Percentiles rank a stretch among this genome's conserved stretches.
Conservation (phyloP, 2,113 vertebrate species). For the Psilopogon haemacephalus region DNA sequence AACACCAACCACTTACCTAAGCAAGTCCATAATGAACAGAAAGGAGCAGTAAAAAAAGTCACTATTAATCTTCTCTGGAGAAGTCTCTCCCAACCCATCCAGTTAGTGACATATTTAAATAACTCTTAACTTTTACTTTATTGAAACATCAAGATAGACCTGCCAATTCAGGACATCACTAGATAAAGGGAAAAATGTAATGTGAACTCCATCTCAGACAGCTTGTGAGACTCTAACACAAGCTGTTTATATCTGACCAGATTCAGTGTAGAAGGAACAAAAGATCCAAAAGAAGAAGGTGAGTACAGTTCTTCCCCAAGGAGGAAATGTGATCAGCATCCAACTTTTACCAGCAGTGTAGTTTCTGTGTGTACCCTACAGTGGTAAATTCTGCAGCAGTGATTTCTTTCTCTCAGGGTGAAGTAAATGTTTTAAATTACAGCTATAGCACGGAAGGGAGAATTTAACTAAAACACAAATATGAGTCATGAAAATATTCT, state of each 20-base stretch:
- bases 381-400: not conserved
- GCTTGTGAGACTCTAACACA: not conserved
- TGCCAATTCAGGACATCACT: not conserved
- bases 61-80: not conserved
- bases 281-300: not conserved
- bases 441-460: not conserved
- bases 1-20: not conserved
- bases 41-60: not conserved
- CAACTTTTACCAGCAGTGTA: not conserved
- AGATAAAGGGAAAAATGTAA: not conserved
- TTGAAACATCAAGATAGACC: not conserved
- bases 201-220: not conserved
- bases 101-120: not conserved
- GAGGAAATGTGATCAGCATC: not conserved
- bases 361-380: not conserved
- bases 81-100: not conserved
- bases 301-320: not conserved
- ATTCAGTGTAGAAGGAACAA: not conserved
- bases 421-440: slow-evolving; percentile 45
- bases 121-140: not conserved
- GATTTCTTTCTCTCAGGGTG: slow-evolving; percentile 3
- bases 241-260: not conserved
- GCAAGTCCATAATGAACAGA: not conserved
- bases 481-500: slow-evolving; percentile 47
- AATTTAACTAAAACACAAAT: slow-evolving; percentile 31